Evolutionary conservation across 2,113 vertebrate species (phyloP), one percentile per base, ranked within the genome.

Genomic region (Cepphus grylle): DNA sequence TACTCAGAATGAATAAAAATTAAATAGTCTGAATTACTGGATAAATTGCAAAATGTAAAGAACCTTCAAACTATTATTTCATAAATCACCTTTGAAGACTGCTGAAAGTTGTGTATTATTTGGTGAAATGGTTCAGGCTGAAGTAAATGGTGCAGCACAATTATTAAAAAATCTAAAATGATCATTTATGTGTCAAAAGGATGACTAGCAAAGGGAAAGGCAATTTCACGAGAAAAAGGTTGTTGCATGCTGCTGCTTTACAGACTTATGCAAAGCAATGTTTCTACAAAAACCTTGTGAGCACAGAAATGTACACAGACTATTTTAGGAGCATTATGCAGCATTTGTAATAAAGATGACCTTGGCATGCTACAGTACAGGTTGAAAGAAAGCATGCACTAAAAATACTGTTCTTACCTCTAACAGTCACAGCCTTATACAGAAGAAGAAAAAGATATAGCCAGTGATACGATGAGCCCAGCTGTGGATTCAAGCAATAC

Each of bases 141-240:
- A 58, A 94, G 55, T 77, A 97, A 96, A 96, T 80, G 66, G 53
- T 22, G 81, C 70, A 92, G 67, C 49, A 40, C n/a, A 84, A 86
- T 92, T 80, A 84, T 94, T 94, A 86, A 94, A 74, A 96, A 91
- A 96, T 42, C 86, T 49, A 43, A 96, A 95, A 82, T 76, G 27
- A 81, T 90, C 55, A 78, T 90, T 96, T 94, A 70, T 79, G 26
- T 81, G 55, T 92, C 90, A 92, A 81, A 96, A 81, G 40, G 53
- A 91, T 87, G 73, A 91, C 78, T 96, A 42, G 53, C 14, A 92
- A 91, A 62, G 19, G 15, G 27, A 93, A 93, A 90, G 36, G 21
- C 63, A 88, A 92, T 88, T 92, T 94, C 82, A 84, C 32, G 78
- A 93, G 29, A 55, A 92, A 67, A 90, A 92, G 80, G 80, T 34